phyloP scores from a whole-genome alignment of 2,888 invertebrate species.

The Synergus japonicus region DNA sequence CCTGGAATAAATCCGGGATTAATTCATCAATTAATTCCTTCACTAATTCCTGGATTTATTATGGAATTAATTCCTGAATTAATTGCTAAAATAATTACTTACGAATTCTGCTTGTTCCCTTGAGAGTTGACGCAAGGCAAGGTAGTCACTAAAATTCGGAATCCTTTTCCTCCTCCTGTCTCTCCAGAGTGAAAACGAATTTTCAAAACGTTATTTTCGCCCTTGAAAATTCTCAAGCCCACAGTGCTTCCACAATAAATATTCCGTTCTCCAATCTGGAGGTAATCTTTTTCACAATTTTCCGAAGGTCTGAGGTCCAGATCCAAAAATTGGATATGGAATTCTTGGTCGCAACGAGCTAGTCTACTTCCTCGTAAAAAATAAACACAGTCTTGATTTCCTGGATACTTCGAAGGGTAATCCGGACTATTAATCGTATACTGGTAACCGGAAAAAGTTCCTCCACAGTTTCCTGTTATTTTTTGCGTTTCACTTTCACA shows the following conservation, averaged over 20 bases:
- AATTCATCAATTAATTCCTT: not conserved
- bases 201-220: conserved; percentile 77
- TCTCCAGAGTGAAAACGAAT: conserved; percentile 78
- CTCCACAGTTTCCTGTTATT: conserved; percentile 67
- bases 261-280: conserved; percentile 78
- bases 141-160: conserved; percentile 79
- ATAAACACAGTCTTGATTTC: conserved; percentile 78
- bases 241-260: conserved; percentile 79
- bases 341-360: conserved; percentile 78
- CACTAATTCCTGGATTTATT: not conserved
- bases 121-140: conserved; percentile 71
- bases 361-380: conserved; percentile 77
- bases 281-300: conserved; percentile 79
- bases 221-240: conserved; percentile 78
- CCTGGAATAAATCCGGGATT: not conserved
- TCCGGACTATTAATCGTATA: conserved; percentile 79
- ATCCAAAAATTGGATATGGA: conserved; percentile 80
- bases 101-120: not conserved
- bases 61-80: not conserved
- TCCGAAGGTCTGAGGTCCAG: conserved; percentile 78
- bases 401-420: conserved; percentile 78
- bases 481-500: conserved; percentile 43
- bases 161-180: conserved; percentile 74
- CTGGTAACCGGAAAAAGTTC: conserved; percentile 78
- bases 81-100: not conserved